phyloP scores from a whole-genome alignment of 2,113 vertebrate species.

The Thalassoma bifasciatum region DNA sequence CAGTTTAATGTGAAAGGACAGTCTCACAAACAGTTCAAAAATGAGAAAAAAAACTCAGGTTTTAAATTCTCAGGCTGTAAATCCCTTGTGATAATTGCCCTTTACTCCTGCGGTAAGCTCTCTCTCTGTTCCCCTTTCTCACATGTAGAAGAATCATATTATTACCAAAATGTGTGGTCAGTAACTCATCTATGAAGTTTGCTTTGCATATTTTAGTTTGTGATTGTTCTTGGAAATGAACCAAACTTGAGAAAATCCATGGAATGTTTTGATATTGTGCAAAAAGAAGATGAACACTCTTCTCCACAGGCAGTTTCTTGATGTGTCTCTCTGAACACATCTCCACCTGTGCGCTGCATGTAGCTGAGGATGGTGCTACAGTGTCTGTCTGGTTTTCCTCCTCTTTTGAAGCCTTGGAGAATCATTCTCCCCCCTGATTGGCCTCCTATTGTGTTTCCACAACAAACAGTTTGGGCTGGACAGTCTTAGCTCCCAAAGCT shows the following conservation, averaged over 20 bases:
- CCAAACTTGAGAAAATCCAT: constrained; percentile 40
- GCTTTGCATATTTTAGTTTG: constrained; percentile 33
- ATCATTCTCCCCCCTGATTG: constrained; percentile 23
- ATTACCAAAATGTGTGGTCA: constrained; percentile 32
- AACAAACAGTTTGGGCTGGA: constrained; percentile 60
- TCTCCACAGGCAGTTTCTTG: constrained; percentile 50
- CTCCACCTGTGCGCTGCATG: constrained; percentile 32
- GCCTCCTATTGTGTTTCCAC: constrained; percentile 56
- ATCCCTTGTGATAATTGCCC: constrained; percentile 80
- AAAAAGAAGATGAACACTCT: constrained; percentile 22
- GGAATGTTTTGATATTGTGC: constrained; percentile 68
- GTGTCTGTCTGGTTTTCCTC: constrained; percentile 27
- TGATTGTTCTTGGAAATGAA: constrained; percentile 39
- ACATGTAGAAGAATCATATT: constrained; percentile 44
- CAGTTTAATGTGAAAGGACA: constrained; percentile 78
- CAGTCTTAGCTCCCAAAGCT: constrained; percentile 54
- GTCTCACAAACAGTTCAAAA: constrained; percentile 66
- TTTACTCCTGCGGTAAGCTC: constrained; percentile 69
- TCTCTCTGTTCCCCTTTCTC: constrained; percentile 27
- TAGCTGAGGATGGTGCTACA: constrained; percentile 40
- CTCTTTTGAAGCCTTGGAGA: constrained; percentile 41
- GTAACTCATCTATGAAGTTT: constrained; percentile 32
- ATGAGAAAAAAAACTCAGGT: constrained; percentile 54
- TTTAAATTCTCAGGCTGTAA: constrained; percentile 51
- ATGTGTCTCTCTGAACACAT: constrained; percentile 38